phyloP scores from a whole-genome alignment of 2,888 invertebrate species.

The Magallana nippona region DNA sequence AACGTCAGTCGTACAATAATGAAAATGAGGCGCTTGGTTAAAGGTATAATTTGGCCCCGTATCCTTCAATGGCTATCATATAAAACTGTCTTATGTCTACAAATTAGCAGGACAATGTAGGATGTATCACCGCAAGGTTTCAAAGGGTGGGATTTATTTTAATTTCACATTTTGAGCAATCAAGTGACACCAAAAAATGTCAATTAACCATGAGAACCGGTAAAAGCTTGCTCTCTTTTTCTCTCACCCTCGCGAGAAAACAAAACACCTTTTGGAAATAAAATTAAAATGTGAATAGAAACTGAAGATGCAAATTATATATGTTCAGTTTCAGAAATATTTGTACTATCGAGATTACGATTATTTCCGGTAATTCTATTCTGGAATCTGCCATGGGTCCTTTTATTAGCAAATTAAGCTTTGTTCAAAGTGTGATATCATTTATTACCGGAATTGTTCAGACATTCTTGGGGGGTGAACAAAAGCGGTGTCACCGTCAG shows the following conservation, averaged over 20 bases:
- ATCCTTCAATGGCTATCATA: not conserved
- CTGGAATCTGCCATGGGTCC: too few species aligned
- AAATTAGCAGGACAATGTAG: constrained; percentile 17
- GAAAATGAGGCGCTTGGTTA: not conserved
- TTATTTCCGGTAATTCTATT: too few species aligned
- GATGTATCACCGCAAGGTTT: not conserved
- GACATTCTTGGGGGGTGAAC: not conserved
- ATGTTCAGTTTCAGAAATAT: too few species aligned
- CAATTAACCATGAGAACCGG: not conserved
- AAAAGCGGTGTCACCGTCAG: not conserved
- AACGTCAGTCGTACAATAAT: constrained; percentile 12
- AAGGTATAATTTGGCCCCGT: constrained; percentile 11
- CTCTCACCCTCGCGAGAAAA: not conserved
- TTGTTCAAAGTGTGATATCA: not conserved
- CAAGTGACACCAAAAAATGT: not conserved
- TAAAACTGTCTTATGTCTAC: constrained; percentile 20
- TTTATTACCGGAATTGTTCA: not conserved
- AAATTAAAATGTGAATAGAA: not conserved
- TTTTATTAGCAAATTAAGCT: too few species aligned
- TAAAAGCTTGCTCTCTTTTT: not conserved
- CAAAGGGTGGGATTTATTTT: not conserved
- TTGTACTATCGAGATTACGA: too few species aligned
- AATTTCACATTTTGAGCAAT: not conserved
- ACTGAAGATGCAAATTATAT: constrained; percentile 8
- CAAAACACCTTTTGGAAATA: not conserved